Base-by-base conservation (phyloP, 1,140 invertebrate genomes). In the Frieseomelitta varia region DNA sequence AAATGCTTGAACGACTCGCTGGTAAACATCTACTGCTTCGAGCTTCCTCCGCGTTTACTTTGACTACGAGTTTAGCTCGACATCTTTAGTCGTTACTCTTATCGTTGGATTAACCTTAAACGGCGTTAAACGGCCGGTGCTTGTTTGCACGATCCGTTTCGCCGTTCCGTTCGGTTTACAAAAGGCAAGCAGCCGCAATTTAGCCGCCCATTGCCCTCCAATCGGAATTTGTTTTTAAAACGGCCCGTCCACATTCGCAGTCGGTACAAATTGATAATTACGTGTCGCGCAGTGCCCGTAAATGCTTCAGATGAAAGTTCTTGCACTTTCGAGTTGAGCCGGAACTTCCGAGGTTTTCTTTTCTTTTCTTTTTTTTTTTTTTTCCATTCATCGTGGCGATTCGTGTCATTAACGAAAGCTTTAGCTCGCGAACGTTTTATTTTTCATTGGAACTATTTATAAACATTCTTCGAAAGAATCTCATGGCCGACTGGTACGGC, bases 1-100 rank as follows among this genome's bases (percentile, higher is more conserved):
- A 88, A 88, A 88, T 88, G 87, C 87, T 88, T 85, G 82, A 88
- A 88, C 68, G 87, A 81, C 84, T 88, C 74, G 82, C 87, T 84
- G 87, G 86, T 88, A 88, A 88, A 88, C 87, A 88, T 74, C 86
- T 75, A 80, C 82, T 78, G 86, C 79, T 88, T 85, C 84, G 68
- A 69, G 87, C 84, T 71, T 80, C 81, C 81, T 84, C 76, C 67
- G 81, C 76, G 75, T 84, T 84, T 79, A 84, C 75, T 84, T 84
- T 84, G 68, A 84, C 78, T 83, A 78, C 81, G 75, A 78, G 47
- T 69, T 84, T 72, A 84, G 81, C 81, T 79, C 75, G 75, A 69
- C 34, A 65, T 53, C 71, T 56, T 71, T 79, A 79, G 55, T 55
- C 21, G 11, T n/a, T n/a, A 30, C 47, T 84, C 63, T 77, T 71